Evolutionary conservation across 2,797 vertebrate species (phyloP), one percentile per base, ranked within the genome.

Genomic region (Urocyon cinereoargenteus): DNA sequence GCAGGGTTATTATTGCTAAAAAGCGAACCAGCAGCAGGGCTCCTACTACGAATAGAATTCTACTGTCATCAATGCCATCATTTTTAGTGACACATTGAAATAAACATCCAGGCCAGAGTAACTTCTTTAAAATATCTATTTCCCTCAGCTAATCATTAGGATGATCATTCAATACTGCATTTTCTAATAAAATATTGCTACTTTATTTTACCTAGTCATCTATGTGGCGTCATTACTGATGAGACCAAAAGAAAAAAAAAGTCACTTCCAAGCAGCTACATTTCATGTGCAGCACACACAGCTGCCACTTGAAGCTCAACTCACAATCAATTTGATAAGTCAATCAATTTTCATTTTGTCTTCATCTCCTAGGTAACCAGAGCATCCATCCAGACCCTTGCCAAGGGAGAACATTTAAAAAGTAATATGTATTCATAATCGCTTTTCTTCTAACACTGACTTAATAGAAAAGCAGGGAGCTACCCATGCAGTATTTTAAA

Each of bases 311-410:
- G 95, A 97, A 96, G 87, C 91, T 96, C 77, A 94, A 90, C 95
- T 97, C 85, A 96, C 93, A 97, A 95, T 97, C 87, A 97, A 24
- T 95, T 94, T 97, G 95, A 96, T 92, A 97, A 97, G 86, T 98
- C 98, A 97, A 97, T 98, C 97, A 97, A 51, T 97, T 98, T 97
- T 98, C 79, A 96, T 96, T 96, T 98, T 96, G 68, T 97, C 75
- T 82, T 85, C 49, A 96, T 98, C 96, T 96, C 97, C 98, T 98
- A 97, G 98, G 98, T 96, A 98, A 98, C 97, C 88, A 91, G 85
- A 94, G 36, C 82, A 96, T 92, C 90, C 40, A 96, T 95, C 77
- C 40, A 93, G 88, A 95, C 85, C 87, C 79, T 97, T 94, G 94
- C 90, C 73, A 94, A 91, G 55, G 59, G 68, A 96, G 79, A 95